A percentile compares a stretch with the other conserved stretches of the same genome.
These are phyloP conservation scores for Sebastes taczanowskii DNA, from an alignment of 2,797 vertebrate species.

Conservation along the genomic window DNA sequence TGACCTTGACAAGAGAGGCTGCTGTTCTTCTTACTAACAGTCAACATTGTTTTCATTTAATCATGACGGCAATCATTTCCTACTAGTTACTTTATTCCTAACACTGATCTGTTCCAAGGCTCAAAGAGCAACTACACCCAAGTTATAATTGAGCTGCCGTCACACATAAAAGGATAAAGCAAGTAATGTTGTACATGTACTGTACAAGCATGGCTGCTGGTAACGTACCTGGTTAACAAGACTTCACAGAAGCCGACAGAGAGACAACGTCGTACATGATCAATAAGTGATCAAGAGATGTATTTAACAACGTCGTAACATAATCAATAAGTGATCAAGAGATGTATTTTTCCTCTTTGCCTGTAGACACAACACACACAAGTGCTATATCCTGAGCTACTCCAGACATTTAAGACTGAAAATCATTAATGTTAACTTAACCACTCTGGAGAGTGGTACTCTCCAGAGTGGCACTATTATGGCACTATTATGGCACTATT, in stretches of 20 bases:
- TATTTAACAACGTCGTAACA: too few species aligned
- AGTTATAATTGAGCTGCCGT: background rate
- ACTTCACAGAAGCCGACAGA: background rate
- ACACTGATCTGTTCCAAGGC: background rate
- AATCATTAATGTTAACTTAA: background rate
- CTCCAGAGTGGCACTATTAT: too few species aligned
- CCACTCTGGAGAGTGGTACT: background rate
- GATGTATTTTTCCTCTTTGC: background rate
- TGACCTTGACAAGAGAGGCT: background rate
- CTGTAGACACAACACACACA: background rate
- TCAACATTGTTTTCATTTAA: background rate
- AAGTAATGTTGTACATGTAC: background rate
- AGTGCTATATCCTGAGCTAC: too few species aligned
- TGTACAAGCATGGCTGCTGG: background rate
- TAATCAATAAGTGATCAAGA: too few species aligned
- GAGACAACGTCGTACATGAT: background rate
- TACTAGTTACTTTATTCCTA: background rate
- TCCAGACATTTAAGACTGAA: background rate
- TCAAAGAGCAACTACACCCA: background rate
- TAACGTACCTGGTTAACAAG: background rate
- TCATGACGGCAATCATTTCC: background rate
- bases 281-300: background rate
- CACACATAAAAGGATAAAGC: background rate
- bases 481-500: too few species aligned
- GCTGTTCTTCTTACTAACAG: background rate